Percentiles rank a stretch among this genome's conserved stretches.
These are phyloP conservation scores for Radopholus similis DNA, from an alignment of 1,140 invertebrate species.

Conservation along the genomic window DNA sequence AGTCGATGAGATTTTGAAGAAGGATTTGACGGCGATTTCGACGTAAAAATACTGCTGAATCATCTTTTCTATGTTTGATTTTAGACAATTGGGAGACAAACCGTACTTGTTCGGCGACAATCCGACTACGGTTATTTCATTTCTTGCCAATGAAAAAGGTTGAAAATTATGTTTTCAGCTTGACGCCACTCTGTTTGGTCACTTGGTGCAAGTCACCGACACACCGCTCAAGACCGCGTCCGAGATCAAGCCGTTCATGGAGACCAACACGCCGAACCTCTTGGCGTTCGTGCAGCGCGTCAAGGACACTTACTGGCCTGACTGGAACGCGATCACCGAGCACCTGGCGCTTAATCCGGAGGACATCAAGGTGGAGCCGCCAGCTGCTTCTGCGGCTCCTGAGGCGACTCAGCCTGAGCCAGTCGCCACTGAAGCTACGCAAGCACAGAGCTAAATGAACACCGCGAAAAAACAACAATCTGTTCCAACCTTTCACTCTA, in stretches of 20 bases:
- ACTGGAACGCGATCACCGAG: conserved; percentile 30
- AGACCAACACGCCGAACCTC: conserved; percentile 38
- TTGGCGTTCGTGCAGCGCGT: conserved; percentile 32
- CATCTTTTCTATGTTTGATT: conserved; percentile 91
- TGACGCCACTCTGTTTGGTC: conserved; percentile 33
- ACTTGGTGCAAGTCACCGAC: conserved; percentile 20
- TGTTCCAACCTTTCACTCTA: neutral
- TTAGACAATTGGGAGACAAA: conserved; percentile 79
- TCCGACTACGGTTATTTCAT: conserved; percentile 70
- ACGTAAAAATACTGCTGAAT: conserved; percentile 71
- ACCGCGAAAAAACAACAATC: neutral
- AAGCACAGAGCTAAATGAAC: neutral
- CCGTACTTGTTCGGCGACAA: conserved; percentile 89
- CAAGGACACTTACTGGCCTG: conserved; percentile 35
- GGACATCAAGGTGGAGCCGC: neutral
- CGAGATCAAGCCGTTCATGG: conserved; percentile 37
- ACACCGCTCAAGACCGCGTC: conserved; percentile 18
- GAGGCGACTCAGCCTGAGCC: neutral
- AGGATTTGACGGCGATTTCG: conserved; percentile 81
- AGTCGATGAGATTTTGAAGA: conserved; percentile 81
- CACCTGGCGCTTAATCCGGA: conserved; percentile 40
- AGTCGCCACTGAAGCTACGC: neutral
- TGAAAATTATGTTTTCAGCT: conserved; percentile 21
- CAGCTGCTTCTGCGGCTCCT: neutral
- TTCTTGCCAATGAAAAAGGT: neutral